These are phyloP conservation scores for Thamnophis sirtalis DNA, from an alignment of 2,113 vertebrate genomes.

Conservation along the genomic window DNA sequence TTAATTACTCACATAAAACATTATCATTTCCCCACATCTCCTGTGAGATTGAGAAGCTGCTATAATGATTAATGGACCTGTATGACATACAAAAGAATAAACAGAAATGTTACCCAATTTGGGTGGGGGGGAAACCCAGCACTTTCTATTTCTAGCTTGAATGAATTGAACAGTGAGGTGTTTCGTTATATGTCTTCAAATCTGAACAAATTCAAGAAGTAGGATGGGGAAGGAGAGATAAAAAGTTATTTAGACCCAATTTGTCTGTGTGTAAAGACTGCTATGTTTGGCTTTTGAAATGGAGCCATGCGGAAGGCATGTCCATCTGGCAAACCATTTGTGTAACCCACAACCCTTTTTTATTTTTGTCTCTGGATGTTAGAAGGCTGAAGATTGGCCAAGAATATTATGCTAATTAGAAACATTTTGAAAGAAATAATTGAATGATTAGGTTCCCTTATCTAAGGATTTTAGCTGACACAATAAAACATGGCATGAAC, in stretches of 20 bases:
- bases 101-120: conserved; percentile 51
- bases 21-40: conserved; percentile 72
- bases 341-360: background rate
- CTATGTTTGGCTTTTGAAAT: background rate
- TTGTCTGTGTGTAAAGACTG: background rate
- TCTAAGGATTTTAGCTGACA: background rate
- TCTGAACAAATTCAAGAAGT: background rate
- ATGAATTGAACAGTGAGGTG: conserved; percentile 42
- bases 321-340: background rate
- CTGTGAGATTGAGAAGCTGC: conserved; percentile 61
- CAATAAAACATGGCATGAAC: background rate
- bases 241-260: background rate
- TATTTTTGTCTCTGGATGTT: background rate
- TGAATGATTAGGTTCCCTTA: background rate
- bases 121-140: background rate
- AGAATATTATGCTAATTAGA: background rate
- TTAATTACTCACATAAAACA: conserved; percentile 78
- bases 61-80: conserved; percentile 64
- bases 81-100: conserved; percentile 60
- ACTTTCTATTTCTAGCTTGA: conserved; percentile 45
- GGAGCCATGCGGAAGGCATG: background rate
- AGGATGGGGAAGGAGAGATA: background rate
- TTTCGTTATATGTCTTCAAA: conserved; percentile 3
- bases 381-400: background rate
- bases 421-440: background rate